These are phyloP conservation scores for Proterorhinus semilunaris DNA, from an alignment of 2,113 vertebrate species.

Conservation along the genomic window DNA sequence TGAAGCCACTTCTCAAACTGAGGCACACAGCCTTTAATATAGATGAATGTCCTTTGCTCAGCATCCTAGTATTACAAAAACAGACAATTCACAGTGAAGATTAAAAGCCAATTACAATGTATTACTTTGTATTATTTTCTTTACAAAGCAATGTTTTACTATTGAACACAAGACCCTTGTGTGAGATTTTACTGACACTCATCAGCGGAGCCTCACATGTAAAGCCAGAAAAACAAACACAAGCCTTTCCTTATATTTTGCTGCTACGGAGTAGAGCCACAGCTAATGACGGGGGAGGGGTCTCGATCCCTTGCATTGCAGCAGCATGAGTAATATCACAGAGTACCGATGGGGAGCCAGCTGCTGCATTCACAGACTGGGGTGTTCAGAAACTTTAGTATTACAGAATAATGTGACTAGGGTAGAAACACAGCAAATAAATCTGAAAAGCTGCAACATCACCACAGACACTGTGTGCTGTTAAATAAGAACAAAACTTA, in stretches of 20 bases:
- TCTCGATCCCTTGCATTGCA: constrained; percentile 53
- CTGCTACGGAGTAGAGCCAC: constrained; percentile 35
- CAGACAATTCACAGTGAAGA: background rate
- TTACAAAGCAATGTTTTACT: background rate
- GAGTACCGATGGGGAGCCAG: constrained; percentile 56
- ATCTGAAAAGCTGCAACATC: background rate
- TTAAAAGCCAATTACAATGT: background rate
- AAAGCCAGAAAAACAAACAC: constrained; percentile 45
- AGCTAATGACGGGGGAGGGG: constrained; percentile 52
- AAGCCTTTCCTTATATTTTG: constrained; percentile 52
- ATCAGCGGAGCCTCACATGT: constrained; percentile 32
- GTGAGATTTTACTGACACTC: constrained; percentile 23
- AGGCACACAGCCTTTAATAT: constrained; percentile 97
- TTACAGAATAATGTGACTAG: constrained; percentile 44
- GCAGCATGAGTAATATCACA: constrained; percentile 67
- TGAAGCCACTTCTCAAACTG: constrained; percentile 99
- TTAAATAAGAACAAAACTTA: constrained; percentile 73
- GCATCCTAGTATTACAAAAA: constrained; percentile 78
- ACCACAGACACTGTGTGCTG: background rate
- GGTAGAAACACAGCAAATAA: constrained; percentile 54
- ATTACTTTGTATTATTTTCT: background rate
- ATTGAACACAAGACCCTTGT: constrained; percentile 17
- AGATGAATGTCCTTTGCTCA: constrained; percentile 94
- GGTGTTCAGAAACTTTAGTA: constrained; percentile 31
- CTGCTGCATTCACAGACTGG: constrained; percentile 42